phyloP scores from a whole-genome alignment of 2,888 invertebrate species.

The Meandrusa payeni region DNA sequence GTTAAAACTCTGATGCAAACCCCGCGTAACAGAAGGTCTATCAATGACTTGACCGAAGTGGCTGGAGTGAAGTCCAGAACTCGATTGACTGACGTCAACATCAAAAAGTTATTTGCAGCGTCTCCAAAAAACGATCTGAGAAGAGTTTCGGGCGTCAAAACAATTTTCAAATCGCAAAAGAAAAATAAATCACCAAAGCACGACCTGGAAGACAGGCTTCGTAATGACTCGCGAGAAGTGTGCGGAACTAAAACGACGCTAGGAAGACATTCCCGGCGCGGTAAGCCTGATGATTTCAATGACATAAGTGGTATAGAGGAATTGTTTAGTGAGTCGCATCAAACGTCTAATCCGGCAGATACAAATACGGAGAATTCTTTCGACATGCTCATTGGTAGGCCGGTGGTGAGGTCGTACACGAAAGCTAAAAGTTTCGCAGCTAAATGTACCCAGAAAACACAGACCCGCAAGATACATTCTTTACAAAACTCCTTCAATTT shows the following conservation, averaged over 20 bases:
- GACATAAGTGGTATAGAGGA: slow-evolving; percentile 63
- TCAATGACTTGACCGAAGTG: slow-evolving; percentile 62
- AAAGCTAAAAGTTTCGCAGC: slow-evolving; percentile 52
- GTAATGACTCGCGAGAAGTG: slow-evolving; percentile 55
- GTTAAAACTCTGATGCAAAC: slow-evolving; percentile 44
- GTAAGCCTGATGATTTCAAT: slow-evolving; percentile 33
- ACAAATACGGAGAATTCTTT: slow-evolving; percentile 42
- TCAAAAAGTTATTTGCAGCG: slow-evolving; percentile 53
- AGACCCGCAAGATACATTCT: slow-evolving; percentile 35
- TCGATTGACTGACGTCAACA: slow-evolving; percentile 51
- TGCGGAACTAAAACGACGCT: slow-evolving; percentile 53
- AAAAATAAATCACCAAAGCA: slow-evolving; percentile 48
- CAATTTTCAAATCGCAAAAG: slow-evolving; percentile 36
- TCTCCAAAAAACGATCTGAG: slow-evolving; percentile 50
- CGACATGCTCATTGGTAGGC: slow-evolving; percentile 51
- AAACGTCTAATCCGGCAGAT: slow-evolving; percentile 28
- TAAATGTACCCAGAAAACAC: slow-evolving; percentile 31
- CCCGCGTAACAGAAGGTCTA: slow-evolving; percentile 46
- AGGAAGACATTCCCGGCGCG: slow-evolving; percentile 35
- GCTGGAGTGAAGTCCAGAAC: slow-evolving; percentile 61
- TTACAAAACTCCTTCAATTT: slow-evolving; percentile 42
- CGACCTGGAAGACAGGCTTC: slow-evolving; percentile 52
- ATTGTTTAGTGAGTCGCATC: slow-evolving; percentile 45
- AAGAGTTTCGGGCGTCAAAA: slow-evolving; percentile 43
- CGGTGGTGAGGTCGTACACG: slow-evolving; percentile 47